Base-by-base conservation (phyloP, 1,140 invertebrate genomes). In the Hormaphis cornu region DNA sequence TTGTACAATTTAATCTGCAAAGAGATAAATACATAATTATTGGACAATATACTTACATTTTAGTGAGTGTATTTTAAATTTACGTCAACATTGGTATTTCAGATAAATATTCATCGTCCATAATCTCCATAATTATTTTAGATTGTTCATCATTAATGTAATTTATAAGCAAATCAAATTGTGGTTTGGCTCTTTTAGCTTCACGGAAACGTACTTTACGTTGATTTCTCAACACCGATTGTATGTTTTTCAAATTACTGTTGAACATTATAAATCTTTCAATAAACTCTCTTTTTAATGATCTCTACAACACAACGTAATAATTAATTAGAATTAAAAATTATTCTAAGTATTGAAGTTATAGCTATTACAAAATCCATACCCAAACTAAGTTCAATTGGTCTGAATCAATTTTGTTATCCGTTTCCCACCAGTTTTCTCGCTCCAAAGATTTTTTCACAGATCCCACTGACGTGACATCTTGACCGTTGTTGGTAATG, bases 371-470 rank as follows among this genome's bases (percentile, higher is more conserved):
- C 30, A 33, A 9, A 33, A 33, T 18, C 1, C 9, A 33, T 40
- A 58, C 54, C 54, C 33, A 40, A 58, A 40, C 24, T 37, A 14
- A 5, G 3, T 37, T 40, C 7, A 2, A n/a, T 16, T 37, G 7
- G 1, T 58, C 12, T 40, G 14, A 16, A 79, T 70, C 82, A 81
- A 26, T 73, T 72, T 24, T 75, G 42, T 69, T 78, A 74, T 16
- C 77, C 77, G 70, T 81, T 79, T 1, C 79, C 70, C 26, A 77
- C 75, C 12, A 82, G 56, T 72, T 70, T 37, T 37, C 22, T 28
- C 46, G 0, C 1, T 6, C 5, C 40, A 48, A 44, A 1, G 3
- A 28, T 48, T 46, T 35, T 42, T 24, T 26, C 5, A 44, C 1
- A 10, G 5, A 16, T 20, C 54, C 50, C 22, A 70, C 28, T 4